Evolutionary conservation across 2,888 invertebrate species (phyloP), one percentile per base, ranked within the genome.

Genomic region (Epinotia demarniana): DNA sequence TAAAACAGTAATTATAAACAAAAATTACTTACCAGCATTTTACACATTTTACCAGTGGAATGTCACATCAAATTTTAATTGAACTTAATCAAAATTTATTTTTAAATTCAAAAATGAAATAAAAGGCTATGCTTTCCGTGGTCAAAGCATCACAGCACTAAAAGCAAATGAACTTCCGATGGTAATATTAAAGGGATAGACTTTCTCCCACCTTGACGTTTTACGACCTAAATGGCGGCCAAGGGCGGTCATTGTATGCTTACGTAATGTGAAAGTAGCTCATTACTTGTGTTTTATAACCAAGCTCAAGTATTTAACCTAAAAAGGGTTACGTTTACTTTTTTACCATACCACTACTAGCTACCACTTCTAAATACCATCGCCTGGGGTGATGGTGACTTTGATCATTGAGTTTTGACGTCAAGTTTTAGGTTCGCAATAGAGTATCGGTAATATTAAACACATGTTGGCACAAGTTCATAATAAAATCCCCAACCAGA

Each of bases 151-250:
- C 13, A 67, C 71, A 60, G 53, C 4, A 61, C 63, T 23, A 55
- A 11, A 23, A 58, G 1, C 27, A 68, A 76, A 66, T 76, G 68
- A 53, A 58, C 39, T 43, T 62, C 49, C 33, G 61, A 64, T 64
- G 39, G 19, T 33, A 63, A 23, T 63, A 72, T 57, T 60, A 4
- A 23, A 75, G 80, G 81, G 86, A 86, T 84, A 85, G 83, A 80
- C 86, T 87, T 86, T 88, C 88, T 86, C 87, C 85, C 79, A 83
- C 81, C 80, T 70, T 66, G 46, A 49, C n/a, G 53, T 76, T 78
- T 77, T 79, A 79, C 73, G 70, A 76, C 77, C 43, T 16, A 70
- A 39, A 57, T 64, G 27, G 78, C 57, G 78, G 80, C 80, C 84
- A 84, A 83, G 84, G 84, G 62, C 77, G 76, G 63, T 66, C 73